These are phyloP conservation scores for Bostrychus sinensis DNA, from an alignment of 2,113 vertebrate genomes.

Conservation along the genomic window DNA sequence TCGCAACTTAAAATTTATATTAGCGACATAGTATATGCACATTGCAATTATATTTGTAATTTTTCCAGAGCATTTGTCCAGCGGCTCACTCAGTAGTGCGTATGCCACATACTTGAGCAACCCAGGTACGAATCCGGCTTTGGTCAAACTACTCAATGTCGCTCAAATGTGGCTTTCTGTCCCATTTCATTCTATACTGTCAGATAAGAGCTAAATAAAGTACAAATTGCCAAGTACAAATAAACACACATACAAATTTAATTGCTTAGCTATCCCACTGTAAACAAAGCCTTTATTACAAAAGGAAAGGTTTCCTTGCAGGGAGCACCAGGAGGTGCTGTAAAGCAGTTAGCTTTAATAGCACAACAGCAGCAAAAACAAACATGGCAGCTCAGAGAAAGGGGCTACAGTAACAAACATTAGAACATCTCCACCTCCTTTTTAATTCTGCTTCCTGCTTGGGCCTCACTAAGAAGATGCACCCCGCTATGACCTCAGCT, in stretches of 20 bases:
- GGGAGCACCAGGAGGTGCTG: conserved; percentile 80
- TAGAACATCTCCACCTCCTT: conserved; percentile 33
- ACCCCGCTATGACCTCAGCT: conserved; percentile 54
- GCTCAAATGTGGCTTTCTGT: not conserved
- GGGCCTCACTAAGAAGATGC: conserved; percentile 46
- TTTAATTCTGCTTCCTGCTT: conserved; percentile 38
- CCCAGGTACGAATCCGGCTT: not conserved
- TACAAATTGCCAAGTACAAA: not conserved
- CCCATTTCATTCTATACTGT: not conserved
- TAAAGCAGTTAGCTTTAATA: conserved; percentile 78
- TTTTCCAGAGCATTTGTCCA: too few species aligned
- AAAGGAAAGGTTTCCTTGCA: conserved; percentile 61
- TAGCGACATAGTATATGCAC: not conserved
- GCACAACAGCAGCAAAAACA: conserved; percentile 72
- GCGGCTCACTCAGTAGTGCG: too few species aligned
- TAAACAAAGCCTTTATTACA: conserved; percentile 21
- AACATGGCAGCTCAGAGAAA: conserved; percentile 74
- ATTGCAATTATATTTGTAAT: too few species aligned
- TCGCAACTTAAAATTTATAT: not conserved
- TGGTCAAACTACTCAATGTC: not conserved
- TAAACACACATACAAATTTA: not conserved
- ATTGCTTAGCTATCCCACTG: conserved; percentile 1
- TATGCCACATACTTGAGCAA: too few species aligned
- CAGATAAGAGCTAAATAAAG: not conserved
- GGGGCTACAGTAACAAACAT: conserved; percentile 46